Percentiles rank a stretch among this genome's conserved stretches.
These are phyloP conservation scores for Ophioninae sp. DNA, from an alignment of 2,888 invertebrate genomes.

Conservation along the genomic window DNA sequence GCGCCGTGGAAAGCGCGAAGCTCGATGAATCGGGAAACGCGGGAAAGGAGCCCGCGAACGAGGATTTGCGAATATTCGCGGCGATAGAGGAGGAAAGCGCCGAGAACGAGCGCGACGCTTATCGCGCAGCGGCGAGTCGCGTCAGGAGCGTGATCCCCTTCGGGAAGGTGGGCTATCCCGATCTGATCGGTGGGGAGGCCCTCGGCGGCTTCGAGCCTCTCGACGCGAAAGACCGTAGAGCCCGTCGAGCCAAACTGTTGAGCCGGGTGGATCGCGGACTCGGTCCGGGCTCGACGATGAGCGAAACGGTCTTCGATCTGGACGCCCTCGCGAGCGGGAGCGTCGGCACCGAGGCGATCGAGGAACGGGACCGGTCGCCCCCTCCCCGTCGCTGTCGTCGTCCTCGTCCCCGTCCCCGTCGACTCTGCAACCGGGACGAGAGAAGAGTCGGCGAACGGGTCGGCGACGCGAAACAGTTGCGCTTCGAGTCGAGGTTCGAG, in stretches of 20 bases:
- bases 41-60: slow-evolving; percentile 15
- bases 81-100: slow-evolving; percentile 57
- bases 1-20: neutral
- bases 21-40: neutral
- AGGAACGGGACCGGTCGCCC: neutral
- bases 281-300: slow-evolving; percentile 84
- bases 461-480: slow-evolving; percentile 81
- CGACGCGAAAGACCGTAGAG: slow-evolving; percentile 82
- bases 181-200: slow-evolving; percentile 85
- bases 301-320: slow-evolving; percentile 87
- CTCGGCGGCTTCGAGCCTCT: slow-evolving; percentile 84
- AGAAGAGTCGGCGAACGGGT: slow-evolving; percentile 68
- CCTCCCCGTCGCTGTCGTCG: too few species aligned
- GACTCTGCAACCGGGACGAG: slow-evolving; percentile 74
- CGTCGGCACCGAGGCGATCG: neutral
- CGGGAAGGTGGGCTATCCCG: slow-evolving; percentile 89
- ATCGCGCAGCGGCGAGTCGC: slow-evolving; percentile 83
- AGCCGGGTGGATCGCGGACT: slow-evolving; percentile 87
- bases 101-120: slow-evolving; percentile 76
- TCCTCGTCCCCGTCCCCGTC: slow-evolving; percentile 27
- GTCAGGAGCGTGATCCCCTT: slow-evolving; percentile 86
- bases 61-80: slow-evolving; percentile 59
- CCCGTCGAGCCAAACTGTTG: slow-evolving; percentile 84
- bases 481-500: slow-evolving; percentile 93
- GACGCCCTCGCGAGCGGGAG: slow-evolving; percentile 81